phyloP scores from a whole-genome alignment of 2,113 vertebrate genomes.

The Ellobius talpinus region DNA sequence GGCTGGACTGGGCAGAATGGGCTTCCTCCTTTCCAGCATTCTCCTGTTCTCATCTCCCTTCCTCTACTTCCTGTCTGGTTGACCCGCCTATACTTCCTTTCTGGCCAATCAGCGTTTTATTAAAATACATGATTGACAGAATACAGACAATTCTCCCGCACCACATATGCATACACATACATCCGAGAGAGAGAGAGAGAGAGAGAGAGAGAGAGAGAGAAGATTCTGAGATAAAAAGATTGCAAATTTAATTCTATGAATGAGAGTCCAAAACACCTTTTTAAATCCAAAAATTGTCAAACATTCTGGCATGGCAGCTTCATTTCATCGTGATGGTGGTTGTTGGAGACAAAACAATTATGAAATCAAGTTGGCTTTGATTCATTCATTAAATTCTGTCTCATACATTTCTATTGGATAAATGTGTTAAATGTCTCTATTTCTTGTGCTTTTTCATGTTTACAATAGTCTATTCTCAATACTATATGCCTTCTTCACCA shows the following conservation, averaged over 20 bases:
- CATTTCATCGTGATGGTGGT: not conserved
- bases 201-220: too few species aligned
- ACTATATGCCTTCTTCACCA: not conserved
- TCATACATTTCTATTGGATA: not conserved
- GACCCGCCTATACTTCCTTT: too few species aligned
- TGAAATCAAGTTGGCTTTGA: not conserved
- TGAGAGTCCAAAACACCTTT: not conserved
- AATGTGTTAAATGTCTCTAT: not conserved
- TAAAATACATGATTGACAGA: too few species aligned
- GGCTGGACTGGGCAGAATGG: too few species aligned
- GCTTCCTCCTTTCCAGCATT: too few species aligned
- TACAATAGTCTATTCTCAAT: not conserved
- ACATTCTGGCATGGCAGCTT: not conserved
- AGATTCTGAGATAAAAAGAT: not conserved
- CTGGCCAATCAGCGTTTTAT: too few species aligned
- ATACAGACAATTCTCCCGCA: too few species aligned
- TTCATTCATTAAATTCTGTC: not conserved
- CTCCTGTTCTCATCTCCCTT: too few species aligned
- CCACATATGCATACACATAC: not conserved
- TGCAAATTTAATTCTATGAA: not conserved
- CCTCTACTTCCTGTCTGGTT: too few species aligned
- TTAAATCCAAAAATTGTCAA: conserved; percentile 2
- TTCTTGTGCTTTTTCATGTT: not conserved
- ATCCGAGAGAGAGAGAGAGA: not conserved
- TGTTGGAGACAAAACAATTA: not conserved